A percentile compares a stretch with the other conserved stretches of the same genome.
phyloP scores from a whole-genome alignment of 2,888 invertebrate species.

The Rutpela maculata region DNA sequence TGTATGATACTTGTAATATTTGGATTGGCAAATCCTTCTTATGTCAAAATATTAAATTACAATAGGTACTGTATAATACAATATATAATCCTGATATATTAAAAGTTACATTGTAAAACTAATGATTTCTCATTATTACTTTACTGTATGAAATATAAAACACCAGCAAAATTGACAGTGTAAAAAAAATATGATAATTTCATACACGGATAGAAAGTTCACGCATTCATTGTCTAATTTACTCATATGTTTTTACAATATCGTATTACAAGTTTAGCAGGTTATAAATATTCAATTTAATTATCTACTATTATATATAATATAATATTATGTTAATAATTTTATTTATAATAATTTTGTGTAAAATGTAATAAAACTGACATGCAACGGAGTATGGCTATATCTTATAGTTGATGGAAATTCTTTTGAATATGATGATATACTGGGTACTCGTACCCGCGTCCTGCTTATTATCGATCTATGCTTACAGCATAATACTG shows the following conservation, averaged over 20 bases:
- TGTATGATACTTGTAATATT: conserved; percentile 56
- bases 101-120: conserved; percentile 66
- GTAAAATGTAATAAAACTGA: conserved; percentile 74
- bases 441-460: conserved; percentile 66
- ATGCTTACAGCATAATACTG: conserved; percentile 62
- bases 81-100: conserved; percentile 68
- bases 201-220: conserved; percentile 69
- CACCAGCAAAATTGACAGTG: conserved; percentile 72
- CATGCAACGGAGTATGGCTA: conserved; percentile 74
- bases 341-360: conserved; percentile 71
- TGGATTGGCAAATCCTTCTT: conserved; percentile 60
- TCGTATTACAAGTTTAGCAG: conserved; percentile 73
- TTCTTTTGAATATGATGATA: conserved; percentile 53
- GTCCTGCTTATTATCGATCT: conserved; percentile 56
- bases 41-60: conserved; percentile 63
- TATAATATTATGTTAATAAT: conserved; percentile 71
- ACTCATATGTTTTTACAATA: conserved; percentile 73
- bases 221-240: conserved; percentile 72
- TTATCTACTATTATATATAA: conserved; percentile 71
- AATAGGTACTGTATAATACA: conserved; percentile 65
- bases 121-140: conserved; percentile 61
- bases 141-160: conserved; percentile 65
- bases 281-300: conserved; percentile 73
- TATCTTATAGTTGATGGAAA: conserved; percentile 52
- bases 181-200: conserved; percentile 70